A percentile compares a stretch with the other conserved stretches of the same genome.
phyloP scores from a whole-genome alignment of 2,113 vertebrate genomes.

The Charina bottae region DNA sequence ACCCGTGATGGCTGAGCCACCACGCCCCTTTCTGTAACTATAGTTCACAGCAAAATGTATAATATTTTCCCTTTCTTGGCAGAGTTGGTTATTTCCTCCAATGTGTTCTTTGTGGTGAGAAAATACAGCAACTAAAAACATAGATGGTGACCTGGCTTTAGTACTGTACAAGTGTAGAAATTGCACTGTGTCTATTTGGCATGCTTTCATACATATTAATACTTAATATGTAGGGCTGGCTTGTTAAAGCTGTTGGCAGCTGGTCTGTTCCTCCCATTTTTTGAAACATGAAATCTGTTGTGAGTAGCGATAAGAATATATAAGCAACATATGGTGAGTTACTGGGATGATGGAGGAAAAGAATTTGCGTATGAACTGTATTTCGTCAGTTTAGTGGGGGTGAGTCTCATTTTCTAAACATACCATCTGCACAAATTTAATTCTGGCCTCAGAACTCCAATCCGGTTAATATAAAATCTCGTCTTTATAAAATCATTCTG shows the following conservation, averaged over 20 bases:
- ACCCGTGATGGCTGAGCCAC: too few species aligned
- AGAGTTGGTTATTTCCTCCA: not conserved
- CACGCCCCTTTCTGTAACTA: not conserved
- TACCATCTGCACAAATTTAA: conserved; percentile 67
- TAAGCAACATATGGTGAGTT: conserved; percentile 70
- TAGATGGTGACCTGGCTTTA: conserved; percentile 51
- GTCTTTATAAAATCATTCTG: not conserved
- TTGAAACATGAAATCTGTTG: conserved; percentile 68
- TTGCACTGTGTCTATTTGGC: conserved; percentile 53
- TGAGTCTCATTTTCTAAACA: conserved; percentile 64
- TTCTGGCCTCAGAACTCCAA: conserved; percentile 49
- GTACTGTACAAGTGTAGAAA: conserved; percentile 53
- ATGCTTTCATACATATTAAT: conserved; percentile 64
- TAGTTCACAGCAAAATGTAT: conserved; percentile 9
- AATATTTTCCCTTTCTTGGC: conserved; percentile 46
- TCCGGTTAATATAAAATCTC: conserved; percentile 40
- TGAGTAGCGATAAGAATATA: conserved; percentile 62
- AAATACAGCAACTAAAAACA: conserved; percentile 36
- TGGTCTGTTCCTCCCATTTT: conserved; percentile 52
- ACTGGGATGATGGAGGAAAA: conserved; percentile 64
- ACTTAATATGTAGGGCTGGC: conserved; percentile 47
- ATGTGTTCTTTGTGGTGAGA: conserved; percentile 49
- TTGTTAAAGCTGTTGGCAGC: conserved; percentile 34
- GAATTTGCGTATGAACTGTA: conserved; percentile 63
- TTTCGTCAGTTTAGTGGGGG: conserved; percentile 69